Percentiles rank a stretch among this genome's conserved stretches.
Evolutionary conservation across 2,797 vertebrate genomes (phyloP).

Genomic region (Aselliscus stoliczkanus): DNA sequence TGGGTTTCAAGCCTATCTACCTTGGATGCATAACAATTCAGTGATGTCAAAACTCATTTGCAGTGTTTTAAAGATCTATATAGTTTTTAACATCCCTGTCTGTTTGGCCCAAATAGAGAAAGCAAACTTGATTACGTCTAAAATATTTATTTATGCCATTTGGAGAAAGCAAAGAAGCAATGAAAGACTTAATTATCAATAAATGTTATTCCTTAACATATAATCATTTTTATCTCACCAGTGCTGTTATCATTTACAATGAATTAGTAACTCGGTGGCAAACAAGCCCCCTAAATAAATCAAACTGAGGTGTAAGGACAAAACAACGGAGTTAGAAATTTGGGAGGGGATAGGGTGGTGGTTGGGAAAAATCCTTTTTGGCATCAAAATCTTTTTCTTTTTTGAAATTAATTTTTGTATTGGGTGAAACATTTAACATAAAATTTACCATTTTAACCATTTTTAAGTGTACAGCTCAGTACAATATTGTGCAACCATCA

Average conservation of each 20-base stretch:
- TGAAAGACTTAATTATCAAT: slow-evolving; percentile 67
- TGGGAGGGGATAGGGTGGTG: not conserved
- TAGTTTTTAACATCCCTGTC: not conserved
- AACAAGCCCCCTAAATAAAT: not conserved
- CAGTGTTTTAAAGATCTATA: slow-evolving; percentile 20
- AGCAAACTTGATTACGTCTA: slow-evolving; percentile 38
- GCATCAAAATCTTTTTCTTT: not conserved
- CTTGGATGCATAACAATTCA: not conserved
- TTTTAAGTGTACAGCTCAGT: too few species aligned
- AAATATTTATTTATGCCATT: slow-evolving; percentile 47
- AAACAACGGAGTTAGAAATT: not conserved
- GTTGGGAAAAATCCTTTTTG: not conserved
- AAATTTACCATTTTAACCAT: not conserved
- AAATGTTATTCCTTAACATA: slow-evolving; percentile 49
- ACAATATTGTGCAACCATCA: too few species aligned
- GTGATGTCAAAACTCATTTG: slow-evolving; percentile 44
- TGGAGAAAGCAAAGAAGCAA: slow-evolving; percentile 54
- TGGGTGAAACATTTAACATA: not conserved
- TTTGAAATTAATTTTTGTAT: not conserved
- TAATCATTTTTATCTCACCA: slow-evolving; percentile 55
- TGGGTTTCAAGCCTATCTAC: not conserved
- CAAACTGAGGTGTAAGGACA: not conserved
- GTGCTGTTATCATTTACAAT: slow-evolving; percentile 25
- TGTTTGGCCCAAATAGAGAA: not conserved
- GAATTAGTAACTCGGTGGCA: not conserved